Percentiles rank a stretch among this genome's conserved stretches.
Conservation (phyloP, 2,797 vertebrate species). For the Lutjanus argentimaculatus region DNA sequence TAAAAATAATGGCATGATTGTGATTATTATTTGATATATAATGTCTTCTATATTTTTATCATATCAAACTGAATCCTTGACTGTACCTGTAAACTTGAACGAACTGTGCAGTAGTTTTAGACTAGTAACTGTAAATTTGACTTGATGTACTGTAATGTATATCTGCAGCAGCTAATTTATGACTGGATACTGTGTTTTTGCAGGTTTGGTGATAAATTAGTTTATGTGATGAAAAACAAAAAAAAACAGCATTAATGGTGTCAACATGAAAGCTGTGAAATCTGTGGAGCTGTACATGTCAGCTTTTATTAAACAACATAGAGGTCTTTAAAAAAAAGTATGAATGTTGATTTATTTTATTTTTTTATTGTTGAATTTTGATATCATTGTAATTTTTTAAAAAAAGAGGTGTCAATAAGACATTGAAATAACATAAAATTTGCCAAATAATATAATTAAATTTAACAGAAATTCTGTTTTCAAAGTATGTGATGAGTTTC, state of each 20-base stretch:
- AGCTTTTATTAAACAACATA: not conserved
- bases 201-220: not conserved
- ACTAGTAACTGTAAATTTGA: too few relatives aligned
- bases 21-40: constrained; percentile 8
- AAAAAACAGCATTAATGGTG: not conserved
- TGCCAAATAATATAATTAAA: not conserved
- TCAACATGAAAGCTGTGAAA: not conserved
- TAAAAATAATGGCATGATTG: constrained; percentile 8
- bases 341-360: not conserved
- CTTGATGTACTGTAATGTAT: not conserved
- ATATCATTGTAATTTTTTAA: not conserved
- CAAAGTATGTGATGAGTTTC: not conserved
- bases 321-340: not conserved
- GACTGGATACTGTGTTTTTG: not conserved
- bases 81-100: constrained; percentile 1
- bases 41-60: constrained; percentile 5
- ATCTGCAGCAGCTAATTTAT: constrained; percentile 6
- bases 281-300: not conserved
- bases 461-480: not conserved
- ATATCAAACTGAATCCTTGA: constrained; percentile 10
- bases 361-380: constrained; percentile 11
- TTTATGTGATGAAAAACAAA: not conserved
- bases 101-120: constrained; percentile 10
- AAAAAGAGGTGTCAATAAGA: not conserved
- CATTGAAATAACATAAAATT: not conserved